Evolutionary conservation across 1,140 invertebrate genomes (phyloP).

Genomic region (Drosophila arizonae): DNA sequence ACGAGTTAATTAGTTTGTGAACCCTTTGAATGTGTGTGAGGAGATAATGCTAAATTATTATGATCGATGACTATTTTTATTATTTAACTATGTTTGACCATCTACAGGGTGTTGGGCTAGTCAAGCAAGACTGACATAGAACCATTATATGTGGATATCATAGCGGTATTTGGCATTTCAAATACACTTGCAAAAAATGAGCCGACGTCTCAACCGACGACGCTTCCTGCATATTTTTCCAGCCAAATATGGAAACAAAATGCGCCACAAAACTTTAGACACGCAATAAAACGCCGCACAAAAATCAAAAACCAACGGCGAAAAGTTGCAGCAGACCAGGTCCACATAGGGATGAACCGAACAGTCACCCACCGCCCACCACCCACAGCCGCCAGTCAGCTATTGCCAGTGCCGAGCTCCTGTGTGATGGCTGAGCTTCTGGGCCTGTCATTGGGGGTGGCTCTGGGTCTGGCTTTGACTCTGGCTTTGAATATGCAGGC

Average conservation of each 20-base stretch:
- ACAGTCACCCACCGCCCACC: conserved; percentile 25
- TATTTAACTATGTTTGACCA: too few species aligned
- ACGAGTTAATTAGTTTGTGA: background rate
- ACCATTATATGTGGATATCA: too few species aligned
- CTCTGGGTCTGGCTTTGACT: conserved; percentile 38
- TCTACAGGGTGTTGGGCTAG: too few species aligned
- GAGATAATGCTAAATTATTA: too few species aligned
- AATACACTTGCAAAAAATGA: background rate
- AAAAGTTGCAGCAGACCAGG: conserved; percentile 52
- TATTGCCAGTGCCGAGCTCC: conserved; percentile 9
- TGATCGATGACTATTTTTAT: too few species aligned
- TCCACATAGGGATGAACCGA: conserved; percentile 26
- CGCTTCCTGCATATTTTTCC: conserved; percentile 32
- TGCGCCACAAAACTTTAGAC: conserved; percentile 50
- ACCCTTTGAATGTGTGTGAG: too few species aligned
- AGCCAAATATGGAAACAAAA: conserved; percentile 45
- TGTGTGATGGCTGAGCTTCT: conserved; percentile 8
- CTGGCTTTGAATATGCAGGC: conserved; percentile 3
- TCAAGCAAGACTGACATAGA: background rate
- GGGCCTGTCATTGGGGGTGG: conserved; percentile 48
- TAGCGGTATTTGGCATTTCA: too few species aligned
- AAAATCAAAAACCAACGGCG: conserved; percentile 74
- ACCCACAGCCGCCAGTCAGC: conserved; percentile 14
- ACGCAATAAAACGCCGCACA: conserved; percentile 62
- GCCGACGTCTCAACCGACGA: conserved; percentile 56